Conservation (phyloP, 2,888 invertebrate genomes). For the Taphrorychus bicolor region DNA sequence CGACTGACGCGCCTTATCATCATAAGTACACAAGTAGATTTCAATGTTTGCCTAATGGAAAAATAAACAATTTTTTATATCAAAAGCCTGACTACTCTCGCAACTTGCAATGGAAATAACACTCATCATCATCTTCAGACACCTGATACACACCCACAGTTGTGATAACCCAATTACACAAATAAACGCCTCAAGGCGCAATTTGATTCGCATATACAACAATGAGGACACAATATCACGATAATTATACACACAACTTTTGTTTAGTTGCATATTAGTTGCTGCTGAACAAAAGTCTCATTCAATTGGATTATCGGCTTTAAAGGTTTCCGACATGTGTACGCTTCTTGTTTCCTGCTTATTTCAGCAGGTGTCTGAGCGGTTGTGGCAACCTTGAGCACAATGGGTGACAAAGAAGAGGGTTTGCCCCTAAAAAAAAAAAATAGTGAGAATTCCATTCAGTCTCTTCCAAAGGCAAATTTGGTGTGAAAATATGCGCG, state of each 20-base stretch:
- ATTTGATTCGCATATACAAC: not conserved
- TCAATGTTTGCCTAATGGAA: not conserved
- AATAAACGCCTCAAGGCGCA: not conserved
- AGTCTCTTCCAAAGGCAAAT: no score
- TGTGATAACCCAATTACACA: not conserved
- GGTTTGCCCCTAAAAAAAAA: no score
- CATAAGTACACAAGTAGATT: no score
- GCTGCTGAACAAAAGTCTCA: not conserved
- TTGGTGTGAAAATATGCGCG: not conserved
- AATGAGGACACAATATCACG: not conserved
- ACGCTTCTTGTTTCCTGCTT: not conserved
- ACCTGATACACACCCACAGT: not conserved
- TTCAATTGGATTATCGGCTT: not conserved
- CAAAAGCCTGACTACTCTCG: no score
- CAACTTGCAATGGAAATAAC: no score
- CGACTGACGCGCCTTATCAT: no score
- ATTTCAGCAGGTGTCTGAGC: constrained; percentile 3
- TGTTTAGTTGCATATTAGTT: not conserved
- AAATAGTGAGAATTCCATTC: no score
- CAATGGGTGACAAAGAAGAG: no score
- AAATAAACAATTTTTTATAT: no score
- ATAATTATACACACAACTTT: not conserved
- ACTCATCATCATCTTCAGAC: not conserved
- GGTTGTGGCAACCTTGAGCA: not conserved
- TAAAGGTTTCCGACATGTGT: not conserved